These are phyloP conservation scores for Perca flavescens DNA, from an alignment of 2,113 vertebrate genomes.

Conservation along the genomic window DNA sequence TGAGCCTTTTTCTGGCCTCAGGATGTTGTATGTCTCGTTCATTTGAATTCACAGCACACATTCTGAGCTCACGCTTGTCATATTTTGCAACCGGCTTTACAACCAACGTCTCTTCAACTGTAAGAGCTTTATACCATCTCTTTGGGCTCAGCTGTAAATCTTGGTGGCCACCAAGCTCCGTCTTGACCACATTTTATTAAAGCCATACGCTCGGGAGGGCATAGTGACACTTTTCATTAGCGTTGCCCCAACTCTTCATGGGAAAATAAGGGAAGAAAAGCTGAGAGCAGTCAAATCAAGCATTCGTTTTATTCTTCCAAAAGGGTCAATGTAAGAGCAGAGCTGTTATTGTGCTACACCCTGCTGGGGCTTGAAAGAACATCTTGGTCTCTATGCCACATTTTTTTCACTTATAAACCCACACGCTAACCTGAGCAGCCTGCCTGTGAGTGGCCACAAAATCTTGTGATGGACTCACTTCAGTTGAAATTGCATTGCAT, in stretches of 20 bases:
- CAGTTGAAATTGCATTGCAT: slow-evolving; percentile 7
- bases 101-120: slow-evolving; percentile 19
- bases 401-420: slow-evolving; percentile 55
- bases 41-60: slow-evolving; percentile 20
- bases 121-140: not conserved
- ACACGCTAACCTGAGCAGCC: slow-evolving; percentile 28
- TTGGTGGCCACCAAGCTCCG: slow-evolving; percentile 31
- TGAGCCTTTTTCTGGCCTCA: not conserved
- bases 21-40: not conserved
- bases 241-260: not conserved
- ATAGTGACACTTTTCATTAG: slow-evolving; percentile 55
- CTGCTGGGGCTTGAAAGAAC: slow-evolving; percentile 52
- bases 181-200: slow-evolving; percentile 56
- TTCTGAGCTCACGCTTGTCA: not conserved
- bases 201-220: slow-evolving; percentile 43
- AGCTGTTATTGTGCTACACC: slow-evolving; percentile 56
- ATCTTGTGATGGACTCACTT: slow-evolving; percentile 18
- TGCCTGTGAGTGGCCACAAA: not conserved
- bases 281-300: slow-evolving; percentile 43
- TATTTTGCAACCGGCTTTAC: slow-evolving; percentile 29
- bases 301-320: slow-evolving; percentile 40
- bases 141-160: slow-evolving; percentile 47
- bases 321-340: slow-evolving; percentile 42
- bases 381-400: slow-evolving; percentile 43
- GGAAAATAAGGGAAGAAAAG: slow-evolving; percentile 48